Evolutionary conservation across 2,797 vertebrate genomes (phyloP).

Genomic region (Lagorchestes hirsutus): DNA sequence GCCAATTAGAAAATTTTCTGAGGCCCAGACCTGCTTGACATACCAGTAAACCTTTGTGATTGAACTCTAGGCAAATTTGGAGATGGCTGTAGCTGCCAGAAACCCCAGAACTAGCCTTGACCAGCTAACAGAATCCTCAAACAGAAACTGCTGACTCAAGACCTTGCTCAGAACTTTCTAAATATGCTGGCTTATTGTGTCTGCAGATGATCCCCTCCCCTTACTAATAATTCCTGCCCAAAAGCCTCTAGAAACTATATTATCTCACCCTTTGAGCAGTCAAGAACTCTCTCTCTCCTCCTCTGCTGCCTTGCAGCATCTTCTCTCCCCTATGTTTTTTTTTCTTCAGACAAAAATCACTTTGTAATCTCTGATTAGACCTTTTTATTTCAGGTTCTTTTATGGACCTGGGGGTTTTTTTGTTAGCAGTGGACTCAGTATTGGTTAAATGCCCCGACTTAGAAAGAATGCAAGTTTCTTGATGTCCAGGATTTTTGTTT

Average conservation of each 20-base stretch:
- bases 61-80: background rate
- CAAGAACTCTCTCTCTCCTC: background rate
- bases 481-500: background rate
- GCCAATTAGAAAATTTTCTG: background rate
- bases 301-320: background rate
- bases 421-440: background rate
- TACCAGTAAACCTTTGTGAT: background rate
- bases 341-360: background rate
- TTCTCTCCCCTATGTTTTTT: background rate
- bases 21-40: background rate
- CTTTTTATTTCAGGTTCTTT: background rate
- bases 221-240: background rate
- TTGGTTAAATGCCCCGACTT: background rate
- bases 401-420: background rate
- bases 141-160: background rate
- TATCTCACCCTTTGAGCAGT: background rate
- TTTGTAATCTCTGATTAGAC: background rate
- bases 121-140: background rate
- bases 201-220: background rate
- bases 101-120: too few relatives aligned
- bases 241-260: background rate
- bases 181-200: background rate
- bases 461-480: background rate
- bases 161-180: background rate
- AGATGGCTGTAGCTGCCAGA: background rate